These are phyloP conservation scores for Ranitomeya variabilis DNA, from an alignment of 2,113 vertebrate species.

Conservation along the genomic window DNA sequence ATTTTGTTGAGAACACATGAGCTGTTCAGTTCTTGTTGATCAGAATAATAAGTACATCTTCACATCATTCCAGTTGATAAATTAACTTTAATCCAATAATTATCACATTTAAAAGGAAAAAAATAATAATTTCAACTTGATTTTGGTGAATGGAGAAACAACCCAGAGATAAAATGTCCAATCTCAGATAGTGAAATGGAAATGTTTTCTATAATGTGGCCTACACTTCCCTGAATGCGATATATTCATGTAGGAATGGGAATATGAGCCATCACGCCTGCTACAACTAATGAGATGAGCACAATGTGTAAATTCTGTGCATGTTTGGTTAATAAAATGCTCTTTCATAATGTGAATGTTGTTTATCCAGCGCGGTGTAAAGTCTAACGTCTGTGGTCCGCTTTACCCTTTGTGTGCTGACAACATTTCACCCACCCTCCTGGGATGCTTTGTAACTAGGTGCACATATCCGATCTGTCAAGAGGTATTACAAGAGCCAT, in stretches of 20 bases:
- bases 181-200: neutral
- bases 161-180: no score
- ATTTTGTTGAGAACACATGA: neutral
- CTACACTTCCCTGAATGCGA: neutral
- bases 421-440: no score
- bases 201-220: neutral
- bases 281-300: neutral
- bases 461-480: no score
- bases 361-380: neutral
- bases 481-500: no score
- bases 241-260: neutral
- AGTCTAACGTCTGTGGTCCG: no score
- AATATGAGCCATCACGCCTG: neutral
- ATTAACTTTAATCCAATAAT: neutral
- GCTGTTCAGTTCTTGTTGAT: neutral
- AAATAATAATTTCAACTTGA: no score
- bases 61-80: neutral
- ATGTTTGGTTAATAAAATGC: constrained; percentile 25
- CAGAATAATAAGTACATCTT: neutral
- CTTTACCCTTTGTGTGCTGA: no score
- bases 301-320: constrained; percentile 2
- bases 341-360: neutral
- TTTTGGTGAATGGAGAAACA: no score
- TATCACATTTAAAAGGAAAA: no score
- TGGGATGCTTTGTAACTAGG: no score